Conservation (phyloP, 2,888 invertebrate genomes). For the Parasteatoda lunata region DNA sequence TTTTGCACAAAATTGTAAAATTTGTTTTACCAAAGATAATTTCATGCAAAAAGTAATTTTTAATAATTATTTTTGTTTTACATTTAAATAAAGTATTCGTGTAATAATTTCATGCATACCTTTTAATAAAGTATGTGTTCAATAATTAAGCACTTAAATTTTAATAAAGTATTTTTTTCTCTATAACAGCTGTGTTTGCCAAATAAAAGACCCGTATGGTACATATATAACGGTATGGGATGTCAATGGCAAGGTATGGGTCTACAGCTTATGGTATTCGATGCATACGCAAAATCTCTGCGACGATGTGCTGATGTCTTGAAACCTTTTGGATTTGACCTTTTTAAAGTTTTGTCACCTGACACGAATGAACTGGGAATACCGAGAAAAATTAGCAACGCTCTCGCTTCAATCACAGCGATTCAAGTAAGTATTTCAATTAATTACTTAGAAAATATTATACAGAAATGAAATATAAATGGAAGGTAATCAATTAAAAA, state of each 20-base stretch:
- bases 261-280: constrained; percentile 30
- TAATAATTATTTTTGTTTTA: too few relatives aligned
- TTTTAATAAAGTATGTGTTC: too few relatives aligned
- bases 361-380: constrained; percentile 79
- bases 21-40: too few relatives aligned
- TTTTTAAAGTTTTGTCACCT: constrained; percentile 87
- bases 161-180: background rate
- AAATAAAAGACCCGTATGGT: constrained; percentile 86
- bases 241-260: constrained; percentile 55
- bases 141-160: background rate
- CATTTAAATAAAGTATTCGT: too few relatives aligned
- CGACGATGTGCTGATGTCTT: constrained; percentile 84
- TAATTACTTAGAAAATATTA: too few relatives aligned
- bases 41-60: too few relatives aligned
- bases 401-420: constrained; percentile 76
- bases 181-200: background rate
- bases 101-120: too few relatives aligned
- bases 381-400: constrained; percentile 9
- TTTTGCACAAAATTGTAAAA: too few relatives aligned
- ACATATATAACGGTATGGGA: constrained; percentile 93
- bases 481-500: too few relatives aligned
- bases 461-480: too few relatives aligned
- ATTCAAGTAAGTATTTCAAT: constrained; percentile 75
- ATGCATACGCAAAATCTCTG: constrained; percentile 79
- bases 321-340: constrained; percentile 85